Evolutionary conservation across 1,140 invertebrate species (phyloP).

Genomic region (Drosophila hydei): DNA sequence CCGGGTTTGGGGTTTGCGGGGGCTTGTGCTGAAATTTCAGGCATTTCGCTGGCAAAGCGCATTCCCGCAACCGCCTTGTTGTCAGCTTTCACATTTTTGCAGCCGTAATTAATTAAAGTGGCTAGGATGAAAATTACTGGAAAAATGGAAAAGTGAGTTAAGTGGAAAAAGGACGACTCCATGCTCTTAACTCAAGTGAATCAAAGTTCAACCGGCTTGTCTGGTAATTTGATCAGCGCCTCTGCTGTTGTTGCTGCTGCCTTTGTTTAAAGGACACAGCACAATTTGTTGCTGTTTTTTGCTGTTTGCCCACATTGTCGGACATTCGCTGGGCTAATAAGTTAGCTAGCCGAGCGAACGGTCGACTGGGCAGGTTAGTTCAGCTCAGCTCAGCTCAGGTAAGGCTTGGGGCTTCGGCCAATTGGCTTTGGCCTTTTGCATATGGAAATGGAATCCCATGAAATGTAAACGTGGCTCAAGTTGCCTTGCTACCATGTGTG

Average conservation of each 20-base stretch:
- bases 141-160: neutral
- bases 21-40: conserved; percentile 4
- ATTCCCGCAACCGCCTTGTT: neutral
- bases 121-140: conserved; percentile 22
- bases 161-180: neutral
- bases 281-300: conserved; percentile 10
- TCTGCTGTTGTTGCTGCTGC: conserved; percentile 2
- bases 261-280: conserved; percentile 30
- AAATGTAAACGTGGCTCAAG: conserved; percentile 72
- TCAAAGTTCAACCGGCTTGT: conserved; percentile 36
- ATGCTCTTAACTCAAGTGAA: conserved; percentile 35
- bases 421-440: conserved; percentile 49
- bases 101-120: conserved; percentile 41
- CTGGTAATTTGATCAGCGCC: conserved; percentile 43
- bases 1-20: neutral
- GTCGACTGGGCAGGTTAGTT: neutral
- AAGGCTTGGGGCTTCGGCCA: conserved; percentile 26
- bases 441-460: conserved; percentile 72
- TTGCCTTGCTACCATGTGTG: conserved; percentile 29
- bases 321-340: conserved; percentile 23
- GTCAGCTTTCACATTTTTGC: conserved; percentile 12
- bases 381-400: conserved; percentile 3
- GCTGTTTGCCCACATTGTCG: conserved; percentile 54
- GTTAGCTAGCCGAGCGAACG: neutral
- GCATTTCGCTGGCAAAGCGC: neutral